phyloP scores from a whole-genome alignment of 2,797 vertebrate species.

The Smutsia temminckii region DNA sequence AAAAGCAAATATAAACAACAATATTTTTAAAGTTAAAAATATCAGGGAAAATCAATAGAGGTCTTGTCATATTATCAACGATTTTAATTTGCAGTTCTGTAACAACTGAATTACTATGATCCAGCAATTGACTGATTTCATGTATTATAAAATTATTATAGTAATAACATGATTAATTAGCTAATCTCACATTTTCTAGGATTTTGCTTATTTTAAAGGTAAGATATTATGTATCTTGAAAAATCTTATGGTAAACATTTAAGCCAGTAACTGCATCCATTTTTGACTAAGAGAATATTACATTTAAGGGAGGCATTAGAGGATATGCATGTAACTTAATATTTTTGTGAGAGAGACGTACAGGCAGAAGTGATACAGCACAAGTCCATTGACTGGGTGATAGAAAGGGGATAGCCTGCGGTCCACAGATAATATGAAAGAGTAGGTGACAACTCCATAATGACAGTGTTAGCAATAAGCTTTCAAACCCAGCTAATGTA shows the following conservation, averaged over 20 bases:
- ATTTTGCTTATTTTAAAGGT: background rate
- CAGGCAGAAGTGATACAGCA: background rate
- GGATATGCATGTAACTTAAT: background rate
- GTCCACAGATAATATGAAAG: background rate
- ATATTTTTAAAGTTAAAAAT: background rate
- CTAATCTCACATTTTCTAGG: background rate
- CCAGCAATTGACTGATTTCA: background rate
- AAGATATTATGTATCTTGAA: background rate
- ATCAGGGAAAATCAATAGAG: background rate
- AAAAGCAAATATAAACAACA: background rate
- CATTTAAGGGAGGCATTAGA: background rate
- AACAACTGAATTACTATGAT: background rate
- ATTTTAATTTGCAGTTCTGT: background rate
- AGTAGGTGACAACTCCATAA: background rate
- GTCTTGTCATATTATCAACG: slow-evolving; percentile 1
- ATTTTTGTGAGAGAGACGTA: background rate
- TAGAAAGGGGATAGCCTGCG: background rate
- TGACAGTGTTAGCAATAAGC: background rate
- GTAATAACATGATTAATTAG: background rate
- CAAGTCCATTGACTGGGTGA: background rate
- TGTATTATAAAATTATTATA: background rate
- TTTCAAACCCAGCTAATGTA: background rate
- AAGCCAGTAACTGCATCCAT: background rate
- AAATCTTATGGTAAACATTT: slow-evolving; percentile 3
- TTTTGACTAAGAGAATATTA: background rate